Evolutionary conservation across 2,888 invertebrate species (phyloP), one percentile per base, ranked within the genome.

Genomic region (Eupithecia vulgata): DNA sequence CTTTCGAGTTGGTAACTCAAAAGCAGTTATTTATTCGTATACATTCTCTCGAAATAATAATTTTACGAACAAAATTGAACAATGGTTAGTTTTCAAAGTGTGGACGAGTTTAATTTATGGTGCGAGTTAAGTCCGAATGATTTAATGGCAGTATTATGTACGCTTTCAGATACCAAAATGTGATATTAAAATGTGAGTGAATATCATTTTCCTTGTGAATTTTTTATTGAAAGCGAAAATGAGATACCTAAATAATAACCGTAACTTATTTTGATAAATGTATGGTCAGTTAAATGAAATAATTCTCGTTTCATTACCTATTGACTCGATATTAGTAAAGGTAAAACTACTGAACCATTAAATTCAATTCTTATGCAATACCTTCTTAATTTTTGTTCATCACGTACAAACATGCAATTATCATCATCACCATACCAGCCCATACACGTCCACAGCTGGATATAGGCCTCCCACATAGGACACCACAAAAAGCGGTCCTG

Each of bases 21-120:
- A 64, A 37, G 5, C 34, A 12, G 34, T 37, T 64, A 64, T 64
- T 37, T 65, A 40, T 65, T 65, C 62, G n/a, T 12, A 37, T 40
- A 37, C 40, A 40, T 65, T 65, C 40, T 40, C 15, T 64, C 25
- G 40, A 65, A 40, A 62, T 45, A 42, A 35, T 64, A 57, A 61
- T 52, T 45, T 65, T 52, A 59, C 42, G 65, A 61, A 66, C 42
- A 73, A 73, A 74, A 78, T 71, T 73, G 67, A 76, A 74, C 70
- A 78, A 75, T 75, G 59, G 72, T 73, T 78, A 79, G 76, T 77
- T 76, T 75, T 75, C 71, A 74, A 76, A 73, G 77, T 78, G 76
- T 57, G 71, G 75, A 77, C 76, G 72, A 72, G 75, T 75, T 67
- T 67, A 79, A 79, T 79, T 78, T 78, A 79, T 77, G 76, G 76